Conservation (phyloP, 1,140 invertebrate species). For the Lasaia peninsularis region DNA sequence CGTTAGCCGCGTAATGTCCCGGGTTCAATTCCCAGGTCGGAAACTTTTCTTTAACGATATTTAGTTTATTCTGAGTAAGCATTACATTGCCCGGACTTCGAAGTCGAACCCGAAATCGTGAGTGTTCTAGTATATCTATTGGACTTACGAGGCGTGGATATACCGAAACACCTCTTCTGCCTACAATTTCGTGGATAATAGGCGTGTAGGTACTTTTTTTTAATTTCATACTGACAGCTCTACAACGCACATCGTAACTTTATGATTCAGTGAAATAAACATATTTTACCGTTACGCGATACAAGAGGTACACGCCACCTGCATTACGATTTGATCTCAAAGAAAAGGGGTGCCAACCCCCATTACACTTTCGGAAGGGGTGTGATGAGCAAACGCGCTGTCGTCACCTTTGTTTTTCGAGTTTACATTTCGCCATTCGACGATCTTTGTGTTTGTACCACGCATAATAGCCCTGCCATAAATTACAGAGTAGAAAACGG, state of each 20-base stretch:
- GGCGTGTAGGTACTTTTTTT: background rate
- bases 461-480: constrained; percentile 4
- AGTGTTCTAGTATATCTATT: too few species aligned
- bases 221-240: background rate
- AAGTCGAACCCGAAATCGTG: too few species aligned
- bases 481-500: background rate
- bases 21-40: too few species aligned
- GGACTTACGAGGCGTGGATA: too few species aligned
- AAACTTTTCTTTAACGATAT: too few species aligned
- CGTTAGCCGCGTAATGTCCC: too few species aligned
- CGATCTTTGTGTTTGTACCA: constrained; percentile 2
- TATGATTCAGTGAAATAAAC: background rate
- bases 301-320: background rate
- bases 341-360: constrained; percentile 17
- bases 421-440: constrained; percentile 21
- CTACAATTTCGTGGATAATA: too few species aligned
- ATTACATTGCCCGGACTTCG: too few species aligned
- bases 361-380: constrained; percentile 21
- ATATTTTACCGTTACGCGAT: background rate
- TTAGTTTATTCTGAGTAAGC: too few species aligned
- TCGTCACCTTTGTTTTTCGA: constrained; percentile 28
- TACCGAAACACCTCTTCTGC: too few species aligned
- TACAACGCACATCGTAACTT: background rate
- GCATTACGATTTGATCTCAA: constrained; percentile 11
- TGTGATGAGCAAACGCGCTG: constrained; percentile 21